Evolutionary conservation across 2,888 invertebrate species (phyloP).

Genomic region (Tetanocera ferruginea): DNA sequence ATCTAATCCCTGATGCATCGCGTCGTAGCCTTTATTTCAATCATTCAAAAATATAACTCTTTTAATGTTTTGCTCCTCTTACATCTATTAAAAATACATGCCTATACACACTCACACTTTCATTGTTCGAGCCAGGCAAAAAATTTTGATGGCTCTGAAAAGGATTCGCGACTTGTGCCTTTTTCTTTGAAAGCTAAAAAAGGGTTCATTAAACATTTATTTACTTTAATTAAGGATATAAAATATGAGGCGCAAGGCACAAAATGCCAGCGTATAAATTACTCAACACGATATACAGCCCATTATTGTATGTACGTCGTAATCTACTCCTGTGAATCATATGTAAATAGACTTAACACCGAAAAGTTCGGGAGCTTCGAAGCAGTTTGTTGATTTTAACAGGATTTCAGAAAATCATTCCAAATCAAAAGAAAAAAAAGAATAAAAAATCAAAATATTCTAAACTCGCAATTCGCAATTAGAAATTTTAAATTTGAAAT

Average conservation of each 20-base stretch:
- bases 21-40: not conserved
- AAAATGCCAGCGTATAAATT: not conserved
- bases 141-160: not conserved
- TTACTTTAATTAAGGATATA: slow-evolving; percentile 25
- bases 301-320: not conserved
- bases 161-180: not conserved
- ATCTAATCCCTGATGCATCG: not conserved
- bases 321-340: not conserved
- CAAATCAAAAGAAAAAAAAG: too few species aligned
- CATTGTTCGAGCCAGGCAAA: not conserved
- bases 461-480: too few species aligned
- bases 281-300: not conserved
- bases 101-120: not conserved
- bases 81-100: too few species aligned
- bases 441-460: too few species aligned
- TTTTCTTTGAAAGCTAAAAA: slow-evolving; percentile 6
- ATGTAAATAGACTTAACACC: not conserved
- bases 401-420: too few species aligned
- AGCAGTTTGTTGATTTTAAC: too few species aligned
- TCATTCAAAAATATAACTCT: not conserved
- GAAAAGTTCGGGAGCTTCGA: too few species aligned
- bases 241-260: not conserved
- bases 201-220: slow-evolving; percentile 34
- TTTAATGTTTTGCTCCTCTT: not conserved
- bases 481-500: too few species aligned